phyloP scores from a whole-genome alignment of 2,888 invertebrate genomes.

The Calliopum simillimum region DNA sequence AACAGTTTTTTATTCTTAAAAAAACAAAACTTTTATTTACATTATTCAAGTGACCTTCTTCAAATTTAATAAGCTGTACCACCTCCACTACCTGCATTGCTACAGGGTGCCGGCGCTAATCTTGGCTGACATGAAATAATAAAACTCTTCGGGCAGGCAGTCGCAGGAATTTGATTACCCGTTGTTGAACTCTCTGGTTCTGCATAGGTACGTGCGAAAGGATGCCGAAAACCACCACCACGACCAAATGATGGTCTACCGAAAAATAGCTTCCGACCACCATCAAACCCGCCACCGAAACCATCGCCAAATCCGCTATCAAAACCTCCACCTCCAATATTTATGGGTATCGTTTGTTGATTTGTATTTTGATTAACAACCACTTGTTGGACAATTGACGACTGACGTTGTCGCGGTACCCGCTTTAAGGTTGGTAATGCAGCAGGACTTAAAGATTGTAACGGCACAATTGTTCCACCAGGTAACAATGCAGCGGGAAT shows the following conservation, averaged over 20 bases:
- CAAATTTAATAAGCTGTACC: too few relatives aligned
- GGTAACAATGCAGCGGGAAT: conserved; percentile 45
- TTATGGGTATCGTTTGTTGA: neutral
- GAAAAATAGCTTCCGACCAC: conserved; percentile 7
- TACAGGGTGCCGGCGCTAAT: conserved; percentile 51
- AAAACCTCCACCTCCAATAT: neutral
- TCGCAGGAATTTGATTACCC: conserved; percentile 35
- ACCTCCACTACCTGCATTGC: too few relatives aligned
- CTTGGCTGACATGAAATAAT: conserved; percentile 54
- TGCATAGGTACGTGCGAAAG: conserved; percentile 47
- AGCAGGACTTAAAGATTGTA: conserved; percentile 14
- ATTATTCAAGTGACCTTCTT: too few relatives aligned
- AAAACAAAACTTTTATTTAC: too few relatives aligned
- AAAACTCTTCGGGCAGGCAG: conserved; percentile 53
- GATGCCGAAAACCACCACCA: conserved; percentile 14
- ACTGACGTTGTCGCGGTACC: conserved; percentile 48
- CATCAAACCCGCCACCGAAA: too few relatives aligned
- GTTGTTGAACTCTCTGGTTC: conserved; percentile 16
- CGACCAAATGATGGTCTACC: neutral
- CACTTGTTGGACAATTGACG: conserved; percentile 46
- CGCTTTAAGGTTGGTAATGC: conserved; percentile 33
- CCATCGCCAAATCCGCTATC: too few relatives aligned
- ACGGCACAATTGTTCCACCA: neutral
- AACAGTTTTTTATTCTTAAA: too few relatives aligned
- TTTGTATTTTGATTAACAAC: conserved; percentile 43